These are phyloP conservation scores for Enoplosus armatus DNA, from an alignment of 2,797 vertebrate species.

Conservation along the genomic window DNA sequence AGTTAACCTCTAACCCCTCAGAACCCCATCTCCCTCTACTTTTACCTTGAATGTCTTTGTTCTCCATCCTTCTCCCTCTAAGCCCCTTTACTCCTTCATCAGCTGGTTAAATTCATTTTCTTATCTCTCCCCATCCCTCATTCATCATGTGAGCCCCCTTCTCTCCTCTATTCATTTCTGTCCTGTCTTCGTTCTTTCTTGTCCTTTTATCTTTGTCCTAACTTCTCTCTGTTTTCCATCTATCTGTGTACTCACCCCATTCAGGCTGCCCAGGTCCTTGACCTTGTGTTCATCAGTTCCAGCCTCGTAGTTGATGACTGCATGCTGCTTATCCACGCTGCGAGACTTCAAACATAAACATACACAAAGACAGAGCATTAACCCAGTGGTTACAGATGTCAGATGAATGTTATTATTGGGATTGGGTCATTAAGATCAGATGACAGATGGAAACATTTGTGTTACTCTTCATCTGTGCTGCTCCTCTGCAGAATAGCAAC, in stretches of 20 bases:
- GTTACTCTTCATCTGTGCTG: neutral
- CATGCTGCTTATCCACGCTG: constrained; percentile 98
- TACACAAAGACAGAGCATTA: constrained; percentile 23
- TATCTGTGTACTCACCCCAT: constrained; percentile 90
- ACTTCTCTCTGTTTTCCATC: constrained; percentile 11
- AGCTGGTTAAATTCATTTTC: neutral
- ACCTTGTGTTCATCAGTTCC: constrained; percentile 95
- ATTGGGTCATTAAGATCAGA: neutral
- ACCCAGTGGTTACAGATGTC: neutral
- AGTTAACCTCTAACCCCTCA: constrained; percentile 44
- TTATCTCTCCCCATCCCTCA: constrained; percentile 20
- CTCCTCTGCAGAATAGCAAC: constrained; percentile 9
- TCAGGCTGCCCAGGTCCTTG: constrained; percentile 97
- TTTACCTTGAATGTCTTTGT: constrained; percentile 24
- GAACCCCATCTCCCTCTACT: constrained; percentile 1
- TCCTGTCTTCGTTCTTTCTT: constrained; percentile 14
- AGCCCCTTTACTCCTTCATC: neutral
- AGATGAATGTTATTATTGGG: constrained; percentile 2
- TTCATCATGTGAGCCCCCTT: neutral
- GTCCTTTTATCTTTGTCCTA: constrained; percentile 21
- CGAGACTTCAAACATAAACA: constrained; percentile 80
- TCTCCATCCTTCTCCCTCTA: constrained; percentile 14
- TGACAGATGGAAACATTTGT: neutral
- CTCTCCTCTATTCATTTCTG: neutral
- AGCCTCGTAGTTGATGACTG: constrained; percentile 97